Evolutionary conservation across 1,140 invertebrate genomes (phyloP).

Genomic region (Colletes latitarsis): DNA sequence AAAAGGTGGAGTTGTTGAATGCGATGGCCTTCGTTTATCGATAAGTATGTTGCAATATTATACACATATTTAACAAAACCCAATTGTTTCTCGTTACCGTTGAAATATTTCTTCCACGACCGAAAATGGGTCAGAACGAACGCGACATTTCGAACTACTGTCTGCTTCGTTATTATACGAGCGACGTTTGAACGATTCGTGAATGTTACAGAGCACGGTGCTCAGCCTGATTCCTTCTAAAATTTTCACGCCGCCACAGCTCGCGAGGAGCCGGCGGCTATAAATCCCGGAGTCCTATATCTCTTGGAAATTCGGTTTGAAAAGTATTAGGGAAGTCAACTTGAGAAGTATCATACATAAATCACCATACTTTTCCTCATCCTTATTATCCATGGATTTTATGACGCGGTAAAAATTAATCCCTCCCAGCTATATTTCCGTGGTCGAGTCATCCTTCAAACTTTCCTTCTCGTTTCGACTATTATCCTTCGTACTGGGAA

Average conservation of each 20-base stretch:
- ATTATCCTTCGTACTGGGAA: too few relatives aligned
- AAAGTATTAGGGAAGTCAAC: slow-evolving; percentile 40
- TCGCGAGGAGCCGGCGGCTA: background rate
- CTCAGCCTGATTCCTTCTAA: slow-evolving; percentile 25
- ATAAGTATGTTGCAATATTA: background rate
- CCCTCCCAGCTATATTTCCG: slow-evolving; percentile 4
- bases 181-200: background rate
- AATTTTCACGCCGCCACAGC: slow-evolving; percentile 24
- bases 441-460: background rate
- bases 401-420: slow-evolving; percentile 46
- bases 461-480: slow-evolving; percentile 21
- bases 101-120: too few relatives aligned
- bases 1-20: background rate
- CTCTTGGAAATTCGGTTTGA: slow-evolving; percentile 45
- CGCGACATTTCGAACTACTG: too few relatives aligned
- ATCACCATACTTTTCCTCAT: slow-evolving; percentile 36
- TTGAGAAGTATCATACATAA: slow-evolving; percentile 43
- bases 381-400: slow-evolving; percentile 39
- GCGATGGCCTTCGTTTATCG: background rate
- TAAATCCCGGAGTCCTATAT: slow-evolving; percentile 31
- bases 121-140: too few relatives aligned
- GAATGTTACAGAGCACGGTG: background rate
- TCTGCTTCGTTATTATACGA: background rate
- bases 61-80: too few relatives aligned
- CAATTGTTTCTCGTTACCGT: too few relatives aligned